These are phyloP conservation scores for Drosophila lacicola DNA, from an alignment of 2,888 invertebrate species.

Conservation along the genomic window DNA sequence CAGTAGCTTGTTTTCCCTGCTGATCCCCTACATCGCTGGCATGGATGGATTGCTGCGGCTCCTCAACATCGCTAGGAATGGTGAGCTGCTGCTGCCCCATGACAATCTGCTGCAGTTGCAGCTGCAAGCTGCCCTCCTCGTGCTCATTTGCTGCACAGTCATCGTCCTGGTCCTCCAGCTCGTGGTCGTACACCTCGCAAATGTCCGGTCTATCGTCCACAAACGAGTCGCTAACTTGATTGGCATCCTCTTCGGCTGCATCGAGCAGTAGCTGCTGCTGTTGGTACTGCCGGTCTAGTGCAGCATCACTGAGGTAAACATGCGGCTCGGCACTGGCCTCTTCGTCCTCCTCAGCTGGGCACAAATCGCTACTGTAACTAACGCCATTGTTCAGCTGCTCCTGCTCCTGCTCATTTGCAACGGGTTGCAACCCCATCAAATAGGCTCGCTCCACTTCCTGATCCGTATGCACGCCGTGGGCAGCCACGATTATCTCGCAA, in stretches of 20 bases:
- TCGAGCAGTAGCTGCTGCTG: slow-evolving; percentile 44
- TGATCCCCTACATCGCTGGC: neutral
- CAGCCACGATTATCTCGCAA: slow-evolving; percentile 63
- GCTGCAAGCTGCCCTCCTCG: slow-evolving; percentile 13
- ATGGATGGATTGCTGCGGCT: slow-evolving; percentile 8
- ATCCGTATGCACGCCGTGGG: slow-evolving; percentile 37
- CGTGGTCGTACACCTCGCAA: slow-evolving; percentile 66
- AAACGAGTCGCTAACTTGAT: slow-evolving; percentile 42
- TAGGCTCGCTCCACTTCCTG: slow-evolving; percentile 49
- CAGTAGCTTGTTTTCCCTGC: neutral
- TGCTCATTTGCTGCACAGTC: slow-evolving; percentile 33
- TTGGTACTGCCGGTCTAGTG: slow-evolving; percentile 43
- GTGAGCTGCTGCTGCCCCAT: slow-evolving; percentile 18
- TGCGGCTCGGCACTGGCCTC: slow-evolving; percentile 25
- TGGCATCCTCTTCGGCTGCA: slow-evolving; percentile 48
- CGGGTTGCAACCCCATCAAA: slow-evolving; percentile 39
- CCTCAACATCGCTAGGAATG: slow-evolving; percentile 26
- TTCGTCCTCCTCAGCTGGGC: slow-evolving; percentile 30
- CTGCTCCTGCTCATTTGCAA: slow-evolving; percentile 16
- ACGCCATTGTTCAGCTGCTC: slow-evolving; percentile 33
- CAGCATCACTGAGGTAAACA: slow-evolving; percentile 71
- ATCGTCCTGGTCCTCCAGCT: slow-evolving; percentile 68
- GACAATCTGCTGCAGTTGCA: slow-evolving; percentile 27
- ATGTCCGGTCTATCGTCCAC: slow-evolving; percentile 62
- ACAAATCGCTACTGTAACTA: slow-evolving; percentile 24